These are phyloP conservation scores for Digitonthophagus gazella DNA, from an alignment of 2,888 invertebrate species.

Conservation along the genomic window DNA sequence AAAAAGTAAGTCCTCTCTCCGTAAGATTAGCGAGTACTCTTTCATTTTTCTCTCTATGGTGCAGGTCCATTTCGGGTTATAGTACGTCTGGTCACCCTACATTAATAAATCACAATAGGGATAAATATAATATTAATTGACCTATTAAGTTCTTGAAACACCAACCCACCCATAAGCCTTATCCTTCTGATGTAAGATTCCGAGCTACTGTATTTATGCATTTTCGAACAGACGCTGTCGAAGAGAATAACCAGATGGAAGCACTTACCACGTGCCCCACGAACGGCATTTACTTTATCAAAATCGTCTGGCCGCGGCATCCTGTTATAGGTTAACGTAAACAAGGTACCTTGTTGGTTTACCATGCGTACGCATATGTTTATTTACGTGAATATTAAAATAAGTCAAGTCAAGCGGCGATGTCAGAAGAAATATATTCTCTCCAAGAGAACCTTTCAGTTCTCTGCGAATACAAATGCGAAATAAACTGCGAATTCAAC, in stretches of 20 bases:
- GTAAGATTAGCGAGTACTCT: too few species aligned
- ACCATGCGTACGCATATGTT: background rate
- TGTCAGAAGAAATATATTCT: conserved; percentile 4
- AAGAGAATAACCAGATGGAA: background rate
- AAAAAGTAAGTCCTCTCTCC: too few species aligned
- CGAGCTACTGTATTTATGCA: background rate
- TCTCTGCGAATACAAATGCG: too few species aligned
- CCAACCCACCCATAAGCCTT: background rate
- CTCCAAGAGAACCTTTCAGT: too few species aligned
- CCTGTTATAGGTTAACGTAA: background rate
- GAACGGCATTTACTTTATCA: background rate
- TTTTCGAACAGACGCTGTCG: background rate
- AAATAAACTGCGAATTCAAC: background rate
- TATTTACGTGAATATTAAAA: background rate
- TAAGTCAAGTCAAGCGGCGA: background rate
- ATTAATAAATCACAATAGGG: too few species aligned
- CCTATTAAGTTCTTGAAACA: background rate
- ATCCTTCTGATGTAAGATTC: background rate
- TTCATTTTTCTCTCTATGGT: too few species aligned
- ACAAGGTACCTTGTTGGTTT: background rate
- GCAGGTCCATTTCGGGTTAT: too few species aligned
- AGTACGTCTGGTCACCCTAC: too few species aligned
- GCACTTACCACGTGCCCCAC: background rate
- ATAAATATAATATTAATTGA: too few species aligned
- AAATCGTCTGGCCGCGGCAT: background rate